A percentile compares a stretch with the other conserved stretches of the same genome.
Evolutionary conservation across 2,888 invertebrate species (phyloP).

Genomic region (Teleiodes luculella): DNA sequence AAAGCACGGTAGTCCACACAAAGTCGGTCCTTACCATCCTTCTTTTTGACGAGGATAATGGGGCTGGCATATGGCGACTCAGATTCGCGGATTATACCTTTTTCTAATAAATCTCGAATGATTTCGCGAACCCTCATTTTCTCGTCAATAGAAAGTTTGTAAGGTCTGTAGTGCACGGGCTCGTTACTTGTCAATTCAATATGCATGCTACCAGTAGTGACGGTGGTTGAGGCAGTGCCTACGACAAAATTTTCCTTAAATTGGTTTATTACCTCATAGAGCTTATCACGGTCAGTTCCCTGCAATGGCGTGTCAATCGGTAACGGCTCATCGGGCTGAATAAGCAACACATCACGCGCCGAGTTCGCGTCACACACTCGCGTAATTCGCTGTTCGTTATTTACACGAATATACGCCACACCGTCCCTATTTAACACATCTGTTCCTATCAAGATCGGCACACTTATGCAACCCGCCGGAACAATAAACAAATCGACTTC

Average conservation of each 20-base stretch:
- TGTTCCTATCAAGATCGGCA: neutral
- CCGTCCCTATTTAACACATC: neutral
- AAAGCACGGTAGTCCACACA: constrained; percentile 22
- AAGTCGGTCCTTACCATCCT: constrained; percentile 15
- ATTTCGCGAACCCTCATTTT: constrained; percentile 18
- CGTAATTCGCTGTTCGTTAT: neutral
- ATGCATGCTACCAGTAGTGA: neutral
- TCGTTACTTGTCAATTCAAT: neutral
- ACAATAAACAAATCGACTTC: neutral
- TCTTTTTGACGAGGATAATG: constrained; percentile 21
- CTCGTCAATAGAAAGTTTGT: constrained; percentile 16
- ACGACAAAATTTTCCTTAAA: neutral
- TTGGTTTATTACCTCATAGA: neutral
- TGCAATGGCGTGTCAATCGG: neutral
- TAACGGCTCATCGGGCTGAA: neutral
- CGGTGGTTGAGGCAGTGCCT: neutral
- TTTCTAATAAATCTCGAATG: constrained; percentile 19
- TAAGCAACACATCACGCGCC: neutral
- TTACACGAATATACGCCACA: neutral
- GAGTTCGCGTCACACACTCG: neutral
- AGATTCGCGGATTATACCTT: constrained; percentile 21
- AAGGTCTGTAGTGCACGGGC: constrained; percentile 11
- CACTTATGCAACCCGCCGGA: neutral
- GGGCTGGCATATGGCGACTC: constrained; percentile 22
- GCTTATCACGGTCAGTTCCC: neutral